phyloP scores from a whole-genome alignment of 2,797 vertebrate genomes.

The Rhynchonycteris naso region DNA sequence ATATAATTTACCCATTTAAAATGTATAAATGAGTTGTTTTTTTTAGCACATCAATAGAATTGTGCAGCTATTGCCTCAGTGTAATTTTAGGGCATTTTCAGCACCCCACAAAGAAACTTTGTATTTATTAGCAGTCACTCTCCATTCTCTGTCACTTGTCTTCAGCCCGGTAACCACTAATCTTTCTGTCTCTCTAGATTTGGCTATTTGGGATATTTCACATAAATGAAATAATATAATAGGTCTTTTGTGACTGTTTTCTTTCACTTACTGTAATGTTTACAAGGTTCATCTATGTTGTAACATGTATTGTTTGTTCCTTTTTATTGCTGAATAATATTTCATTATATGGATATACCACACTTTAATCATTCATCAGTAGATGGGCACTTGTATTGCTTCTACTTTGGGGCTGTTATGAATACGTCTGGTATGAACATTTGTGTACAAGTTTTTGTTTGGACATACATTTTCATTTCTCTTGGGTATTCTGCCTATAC shows the following conservation, averaged over 20 bases:
- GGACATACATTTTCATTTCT: conserved; percentile 4
- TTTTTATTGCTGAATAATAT: conserved; percentile 28
- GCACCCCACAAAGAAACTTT: neutral
- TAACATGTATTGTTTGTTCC: neutral
- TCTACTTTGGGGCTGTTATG: neutral
- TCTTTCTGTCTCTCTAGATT: neutral
- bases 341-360: neutral
- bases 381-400: neutral
- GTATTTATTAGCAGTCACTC: neutral
- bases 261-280: neutral
- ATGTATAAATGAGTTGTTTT: neutral
- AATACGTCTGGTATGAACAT: neutral
- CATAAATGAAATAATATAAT: neutral
- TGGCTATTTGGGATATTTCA: neutral
- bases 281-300: neutral
- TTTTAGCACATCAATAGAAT: conserved; percentile 9
- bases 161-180: neutral
- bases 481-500: neutral
- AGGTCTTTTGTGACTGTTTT: neutral
- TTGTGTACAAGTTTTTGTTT: neutral
- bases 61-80: neutral
- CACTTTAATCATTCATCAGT: neutral
- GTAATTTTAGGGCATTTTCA: conserved; percentile 11
- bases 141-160: neutral
- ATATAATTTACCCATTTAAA: conserved; percentile 22